phyloP scores from a whole-genome alignment of 2,113 vertebrate species.

The Brienomyrus longianalis region DNA sequence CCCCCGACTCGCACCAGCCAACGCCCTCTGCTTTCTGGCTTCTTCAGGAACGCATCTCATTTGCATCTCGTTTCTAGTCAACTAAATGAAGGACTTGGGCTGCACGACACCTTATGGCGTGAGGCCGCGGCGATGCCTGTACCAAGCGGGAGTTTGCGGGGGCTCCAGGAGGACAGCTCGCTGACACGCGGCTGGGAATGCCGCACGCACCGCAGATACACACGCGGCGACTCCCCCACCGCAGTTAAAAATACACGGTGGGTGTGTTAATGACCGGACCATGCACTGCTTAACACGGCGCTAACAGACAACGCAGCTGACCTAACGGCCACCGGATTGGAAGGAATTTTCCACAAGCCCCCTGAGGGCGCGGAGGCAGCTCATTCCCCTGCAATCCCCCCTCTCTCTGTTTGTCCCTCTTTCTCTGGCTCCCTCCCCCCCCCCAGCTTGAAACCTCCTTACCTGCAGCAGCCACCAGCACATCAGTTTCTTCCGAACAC shows the following conservation, averaged over 20 bases:
- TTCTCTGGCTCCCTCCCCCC: not conserved
- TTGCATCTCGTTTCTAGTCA: not conserved
- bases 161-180: not conserved
- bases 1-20: not conserved
- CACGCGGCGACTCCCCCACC: not conserved
- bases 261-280: no score
- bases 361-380: conserved; percentile 4
- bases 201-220: not conserved
- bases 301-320: not conserved
- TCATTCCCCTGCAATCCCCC: not conserved
- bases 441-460: not conserved
- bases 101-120: not conserved
- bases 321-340: not conserved
- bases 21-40: not conserved
- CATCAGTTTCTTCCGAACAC: not conserved
- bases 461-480: not conserved
- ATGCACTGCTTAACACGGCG: not conserved
- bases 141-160: not conserved
- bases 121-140: not conserved
- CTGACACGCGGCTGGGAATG: not conserved
- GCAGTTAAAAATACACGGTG: no score
- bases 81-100: not conserved
- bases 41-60: not conserved
- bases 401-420: not conserved
- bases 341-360: not conserved